Evolutionary conservation across 1,140 invertebrate species (phyloP).

Genomic region (Tetranychus urticae): DNA sequence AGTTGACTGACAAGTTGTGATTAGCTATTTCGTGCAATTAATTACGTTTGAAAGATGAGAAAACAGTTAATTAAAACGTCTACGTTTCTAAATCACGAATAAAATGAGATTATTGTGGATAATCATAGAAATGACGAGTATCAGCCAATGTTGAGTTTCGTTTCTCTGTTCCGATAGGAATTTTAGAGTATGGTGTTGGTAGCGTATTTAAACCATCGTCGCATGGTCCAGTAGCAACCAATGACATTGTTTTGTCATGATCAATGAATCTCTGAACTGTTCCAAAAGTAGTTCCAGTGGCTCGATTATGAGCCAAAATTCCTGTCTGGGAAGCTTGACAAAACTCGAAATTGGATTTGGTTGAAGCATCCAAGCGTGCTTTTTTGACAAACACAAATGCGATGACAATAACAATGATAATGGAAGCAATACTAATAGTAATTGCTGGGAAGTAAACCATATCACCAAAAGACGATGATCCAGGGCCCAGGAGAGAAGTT

Average conservation of each 20-base stretch:
- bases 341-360: neutral
- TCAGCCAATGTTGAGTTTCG: neutral
- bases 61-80: too few relatives aligned
- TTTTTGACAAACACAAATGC: neutral
- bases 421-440: neutral
- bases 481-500: neutral
- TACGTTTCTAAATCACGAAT: too few relatives aligned
- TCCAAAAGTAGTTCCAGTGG: neutral
- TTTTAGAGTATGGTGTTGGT: too few relatives aligned
- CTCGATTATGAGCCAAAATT: neutral
- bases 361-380: neutral
- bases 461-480: neutral
- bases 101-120: neutral
- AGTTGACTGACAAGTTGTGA: too few relatives aligned
- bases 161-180: neutral
- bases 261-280: neutral
- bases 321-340: neutral
- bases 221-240: slow-evolving; percentile 21
- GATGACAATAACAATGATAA: neutral
- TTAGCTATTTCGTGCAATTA: too few relatives aligned
- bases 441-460: neutral
- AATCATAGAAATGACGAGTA: neutral
- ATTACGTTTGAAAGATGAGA: too few relatives aligned
- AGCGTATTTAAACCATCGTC: too few relatives aligned
- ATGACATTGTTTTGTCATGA: neutral